Conservation (phyloP, 2,797 vertebrate species). For the Sandelia bainsii region DNA sequence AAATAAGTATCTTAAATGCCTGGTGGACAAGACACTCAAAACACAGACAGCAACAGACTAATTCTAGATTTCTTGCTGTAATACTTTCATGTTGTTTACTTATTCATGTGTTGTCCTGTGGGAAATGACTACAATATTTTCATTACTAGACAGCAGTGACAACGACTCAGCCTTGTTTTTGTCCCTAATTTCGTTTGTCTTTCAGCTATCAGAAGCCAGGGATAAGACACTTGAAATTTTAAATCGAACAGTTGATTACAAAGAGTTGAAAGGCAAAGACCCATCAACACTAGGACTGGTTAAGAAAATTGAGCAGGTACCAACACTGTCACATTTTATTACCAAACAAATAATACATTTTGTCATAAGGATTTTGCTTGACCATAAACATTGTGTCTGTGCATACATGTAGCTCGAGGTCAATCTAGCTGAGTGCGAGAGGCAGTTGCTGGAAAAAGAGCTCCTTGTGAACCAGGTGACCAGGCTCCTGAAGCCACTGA, state of each 20-base stretch:
- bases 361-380: not conserved
- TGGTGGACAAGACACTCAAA: slow-evolving; percentile 19
- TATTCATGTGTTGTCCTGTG: slow-evolving; percentile 16
- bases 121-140: slow-evolving; percentile 36
- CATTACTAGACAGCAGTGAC: slow-evolving; percentile 14
- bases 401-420: slow-evolving; percentile 85
- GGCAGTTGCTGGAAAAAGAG: slow-evolving; percentile 88
- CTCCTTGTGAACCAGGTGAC: slow-evolving; percentile 89
- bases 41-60: slow-evolving; percentile 22
- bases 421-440: slow-evolving; percentile 86
- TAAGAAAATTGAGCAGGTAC: slow-evolving; percentile 90
- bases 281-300: slow-evolving; percentile 84
- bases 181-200: slow-evolving; percentile 37
- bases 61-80: slow-evolving; percentile 30
- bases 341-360: not conserved
- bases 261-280: slow-evolving; percentile 86
- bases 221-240: slow-evolving; percentile 84
- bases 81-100: slow-evolving; percentile 30
- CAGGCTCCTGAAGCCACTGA: slow-evolving; percentile 81
- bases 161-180: not conserved
- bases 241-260: slow-evolving; percentile 67
- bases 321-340: not conserved
- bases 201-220: slow-evolving; percentile 88
- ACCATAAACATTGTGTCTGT: slow-evolving; percentile 4
- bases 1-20: slow-evolving; percentile 40